Evolutionary conservation across 2,888 invertebrate genomes (phyloP).

Genomic region (Parnassius apollo): DNA sequence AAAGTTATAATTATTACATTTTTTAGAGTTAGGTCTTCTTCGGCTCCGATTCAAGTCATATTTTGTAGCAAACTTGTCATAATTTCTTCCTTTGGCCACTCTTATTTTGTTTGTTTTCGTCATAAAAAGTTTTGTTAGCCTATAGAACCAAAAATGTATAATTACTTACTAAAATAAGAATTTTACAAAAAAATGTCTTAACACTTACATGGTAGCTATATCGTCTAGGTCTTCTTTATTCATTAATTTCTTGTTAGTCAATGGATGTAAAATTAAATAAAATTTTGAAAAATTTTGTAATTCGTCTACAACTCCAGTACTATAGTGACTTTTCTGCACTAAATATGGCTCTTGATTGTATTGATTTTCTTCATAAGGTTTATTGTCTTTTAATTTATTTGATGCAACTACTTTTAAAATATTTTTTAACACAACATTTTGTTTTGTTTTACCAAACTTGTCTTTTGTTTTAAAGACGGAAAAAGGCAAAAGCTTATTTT

Average conservation of each 20-base stretch:
- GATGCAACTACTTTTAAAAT: constrained; percentile 2
- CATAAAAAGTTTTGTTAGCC: constrained; percentile 8
- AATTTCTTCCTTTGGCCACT: background rate
- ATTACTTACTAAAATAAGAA: background rate
- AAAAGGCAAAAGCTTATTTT: background rate
- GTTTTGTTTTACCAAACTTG: background rate
- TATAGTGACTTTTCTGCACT: background rate
- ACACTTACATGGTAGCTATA: constrained; percentile 9
- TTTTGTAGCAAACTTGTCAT: constrained; percentile 9
- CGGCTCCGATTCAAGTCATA: constrained; percentile 2
- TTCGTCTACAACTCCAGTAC: constrained; percentile 2
- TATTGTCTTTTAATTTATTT: constrained; percentile 2
- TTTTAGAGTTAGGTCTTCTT: constrained; percentile 9
- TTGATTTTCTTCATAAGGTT: background rate
- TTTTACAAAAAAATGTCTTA: background rate
- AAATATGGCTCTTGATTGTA: too few relatives aligned
- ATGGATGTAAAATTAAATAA: constrained; percentile 18
- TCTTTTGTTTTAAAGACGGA: constrained; percentile 1
- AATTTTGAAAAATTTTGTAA: constrained; percentile 21
- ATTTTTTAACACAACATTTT: constrained; percentile 2
- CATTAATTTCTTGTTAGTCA: background rate
- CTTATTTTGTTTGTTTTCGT: background rate
- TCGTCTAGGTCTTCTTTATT: constrained; percentile 5
- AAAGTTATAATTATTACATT: constrained; percentile 14
- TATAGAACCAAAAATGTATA: background rate